These are phyloP conservation scores for Cyclopterus lumpus DNA, from an alignment of 2,797 vertebrate species.

Conservation along the genomic window DNA sequence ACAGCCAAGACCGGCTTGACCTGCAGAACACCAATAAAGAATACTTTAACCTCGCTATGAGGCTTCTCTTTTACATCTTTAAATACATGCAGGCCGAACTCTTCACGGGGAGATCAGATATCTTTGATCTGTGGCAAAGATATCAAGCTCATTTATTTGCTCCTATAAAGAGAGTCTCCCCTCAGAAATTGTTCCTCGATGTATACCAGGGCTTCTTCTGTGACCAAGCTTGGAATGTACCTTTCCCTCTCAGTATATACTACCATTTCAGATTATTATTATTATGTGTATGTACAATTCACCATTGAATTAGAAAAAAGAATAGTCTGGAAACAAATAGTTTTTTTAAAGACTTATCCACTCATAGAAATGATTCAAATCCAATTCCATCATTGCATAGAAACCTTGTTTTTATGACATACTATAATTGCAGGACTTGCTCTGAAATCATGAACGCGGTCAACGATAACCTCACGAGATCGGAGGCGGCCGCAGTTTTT, in stretches of 20 bases:
- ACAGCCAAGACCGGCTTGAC: constrained; percentile 74
- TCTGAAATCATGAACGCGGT: too few species aligned
- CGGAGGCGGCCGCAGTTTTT: too few species aligned
- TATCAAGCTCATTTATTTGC: constrained; percentile 5
- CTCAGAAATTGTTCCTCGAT: neutral
- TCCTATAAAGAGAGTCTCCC: neutral
- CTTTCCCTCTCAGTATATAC: neutral
- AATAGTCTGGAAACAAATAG: too few species aligned
- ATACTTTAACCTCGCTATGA: constrained; percentile 24
- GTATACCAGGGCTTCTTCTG: neutral
- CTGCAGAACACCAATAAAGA: constrained; percentile 71
- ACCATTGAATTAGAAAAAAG: neutral
- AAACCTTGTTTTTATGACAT: too few species aligned
- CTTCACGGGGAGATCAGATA: neutral
- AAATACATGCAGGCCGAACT: neutral
- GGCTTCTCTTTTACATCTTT: constrained; percentile 16
- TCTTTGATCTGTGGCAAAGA: constrained; percentile 16
- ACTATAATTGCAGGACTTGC: too few species aligned
- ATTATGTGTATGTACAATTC: neutral
- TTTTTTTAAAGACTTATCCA: neutral
- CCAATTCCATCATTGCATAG: too few species aligned
- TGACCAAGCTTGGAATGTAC: neutral
- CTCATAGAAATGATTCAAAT: too few species aligned
- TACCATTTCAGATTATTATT: neutral
- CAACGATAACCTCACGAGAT: too few species aligned